These are phyloP conservation scores for Archivesica marissinica DNA, from an alignment of 1,140 invertebrate genomes.

Conservation along the genomic window DNA sequence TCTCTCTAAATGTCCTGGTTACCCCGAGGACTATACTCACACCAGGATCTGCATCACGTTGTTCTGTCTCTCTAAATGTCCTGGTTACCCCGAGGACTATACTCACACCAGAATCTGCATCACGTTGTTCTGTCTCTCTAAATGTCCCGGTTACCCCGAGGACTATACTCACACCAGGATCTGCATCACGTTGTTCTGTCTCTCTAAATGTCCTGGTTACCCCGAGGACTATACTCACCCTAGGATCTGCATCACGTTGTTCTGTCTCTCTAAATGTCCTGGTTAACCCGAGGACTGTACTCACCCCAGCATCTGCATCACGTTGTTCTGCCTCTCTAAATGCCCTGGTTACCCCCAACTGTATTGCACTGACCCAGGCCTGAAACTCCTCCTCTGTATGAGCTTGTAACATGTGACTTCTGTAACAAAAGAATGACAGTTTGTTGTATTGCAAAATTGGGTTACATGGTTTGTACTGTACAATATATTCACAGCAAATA, in stretches of 20 bases:
- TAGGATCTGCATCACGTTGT: too few relatives aligned
- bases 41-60: not conserved
- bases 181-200: constrained; percentile 44
- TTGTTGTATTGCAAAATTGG: too few relatives aligned
- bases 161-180: not conserved
- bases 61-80: constrained; percentile 78
- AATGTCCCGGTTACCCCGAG: constrained; percentile 77
- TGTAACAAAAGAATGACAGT: constrained; percentile 84
- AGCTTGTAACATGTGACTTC: constrained; percentile 97
- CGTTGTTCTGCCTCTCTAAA: constrained; percentile 74
- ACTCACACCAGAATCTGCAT: constrained; percentile 10
- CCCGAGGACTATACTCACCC: too few relatives aligned
- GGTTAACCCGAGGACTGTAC: not conserved
- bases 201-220: constrained; percentile 81
- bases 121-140: constrained; percentile 67
- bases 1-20: constrained; percentile 79
- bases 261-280: too few relatives aligned
- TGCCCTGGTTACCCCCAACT: constrained; percentile 85
- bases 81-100: constrained; percentile 71
- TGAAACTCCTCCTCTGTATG: constrained; percentile 96
- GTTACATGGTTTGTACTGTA: too few relatives aligned
- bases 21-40: constrained; percentile 67
- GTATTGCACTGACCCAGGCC: constrained; percentile 95
- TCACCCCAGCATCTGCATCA: constrained; percentile 1
- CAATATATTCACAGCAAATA: too few relatives aligned